A percentile compares a stretch with the other conserved stretches of the same genome.
Conservation (phyloP, 2,113 vertebrate genomes). For the Nestor notabilis region DNA sequence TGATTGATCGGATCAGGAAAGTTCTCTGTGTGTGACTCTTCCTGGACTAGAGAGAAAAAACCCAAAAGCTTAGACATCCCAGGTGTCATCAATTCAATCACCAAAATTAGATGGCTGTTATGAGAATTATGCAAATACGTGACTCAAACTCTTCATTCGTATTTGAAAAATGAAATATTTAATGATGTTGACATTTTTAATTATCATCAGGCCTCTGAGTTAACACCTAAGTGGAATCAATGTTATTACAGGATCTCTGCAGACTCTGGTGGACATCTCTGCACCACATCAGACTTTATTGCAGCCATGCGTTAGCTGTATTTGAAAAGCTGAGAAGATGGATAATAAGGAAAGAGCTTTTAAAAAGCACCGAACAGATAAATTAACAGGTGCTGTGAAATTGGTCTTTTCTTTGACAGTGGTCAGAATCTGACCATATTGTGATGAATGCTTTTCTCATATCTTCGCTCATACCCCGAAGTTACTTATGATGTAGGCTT, state of each 20-base stretch:
- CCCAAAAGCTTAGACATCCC: not conserved
- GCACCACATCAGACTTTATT: not conserved
- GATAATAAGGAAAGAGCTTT: not conserved
- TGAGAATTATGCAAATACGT: conserved; percentile 51
- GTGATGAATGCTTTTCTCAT: not conserved
- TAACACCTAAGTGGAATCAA: conserved; percentile 3
- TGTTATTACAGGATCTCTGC: conserved; percentile 9
- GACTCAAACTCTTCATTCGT: not conserved
- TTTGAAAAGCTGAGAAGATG: not conserved
- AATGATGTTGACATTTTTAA: conserved; percentile 64
- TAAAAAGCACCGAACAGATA: not conserved
- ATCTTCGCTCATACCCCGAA: not conserved
- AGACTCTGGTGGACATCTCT: not conserved
- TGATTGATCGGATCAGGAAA: not conserved
- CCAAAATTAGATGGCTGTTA: conserved; percentile 41
- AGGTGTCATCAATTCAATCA: conserved; percentile 46
- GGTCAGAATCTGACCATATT: not conserved
- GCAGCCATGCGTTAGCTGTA: not conserved
- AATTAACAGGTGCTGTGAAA: not conserved
- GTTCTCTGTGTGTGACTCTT: not conserved
- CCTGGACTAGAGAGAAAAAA: not conserved
- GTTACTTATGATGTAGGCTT: not conserved
- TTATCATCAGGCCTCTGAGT: conserved; percentile 21
- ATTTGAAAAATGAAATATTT: conserved; percentile 56
- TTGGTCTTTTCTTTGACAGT: not conserved